phyloP scores from a whole-genome alignment of 2,797 vertebrate genomes.

The Sebastes wilsoni region DNA sequence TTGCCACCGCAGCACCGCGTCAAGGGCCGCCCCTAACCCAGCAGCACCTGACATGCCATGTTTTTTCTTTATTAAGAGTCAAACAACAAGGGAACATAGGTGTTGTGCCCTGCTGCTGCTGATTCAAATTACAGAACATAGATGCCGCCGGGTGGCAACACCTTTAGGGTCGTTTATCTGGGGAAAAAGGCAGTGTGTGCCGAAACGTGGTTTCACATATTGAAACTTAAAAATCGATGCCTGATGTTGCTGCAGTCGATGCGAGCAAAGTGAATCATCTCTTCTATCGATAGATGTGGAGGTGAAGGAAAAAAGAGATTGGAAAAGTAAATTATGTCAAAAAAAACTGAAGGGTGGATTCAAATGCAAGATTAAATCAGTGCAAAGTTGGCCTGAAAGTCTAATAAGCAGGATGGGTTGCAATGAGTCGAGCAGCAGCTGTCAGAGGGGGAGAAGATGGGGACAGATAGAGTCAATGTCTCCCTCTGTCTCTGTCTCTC shows the following conservation, averaged over 20 bases:
- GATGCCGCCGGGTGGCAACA: not conserved
- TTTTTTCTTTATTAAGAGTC: too few relatives aligned
- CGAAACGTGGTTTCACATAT: not conserved
- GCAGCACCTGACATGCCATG: not conserved
- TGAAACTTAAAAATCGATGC: not conserved
- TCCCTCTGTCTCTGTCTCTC: not conserved
- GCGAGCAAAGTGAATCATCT: not conserved
- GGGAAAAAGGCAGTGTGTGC: not conserved
- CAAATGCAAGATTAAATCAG: conserved; percentile 24
- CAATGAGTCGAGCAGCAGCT: conserved; percentile 31
- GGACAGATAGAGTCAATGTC: conserved; percentile 8
- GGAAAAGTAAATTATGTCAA: not conserved
- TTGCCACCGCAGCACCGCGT: too few relatives aligned
- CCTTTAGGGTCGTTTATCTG: not conserved
- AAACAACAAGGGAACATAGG: too few relatives aligned
- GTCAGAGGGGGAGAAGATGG: conserved; percentile 17
- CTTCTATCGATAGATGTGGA: not conserved
- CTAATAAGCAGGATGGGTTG: conserved; percentile 37
- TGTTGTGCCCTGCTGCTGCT: not conserved
- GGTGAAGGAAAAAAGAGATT: not conserved
- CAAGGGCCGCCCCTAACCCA: not conserved
- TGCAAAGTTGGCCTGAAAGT: conserved; percentile 30
- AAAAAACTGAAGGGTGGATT: not conserved
- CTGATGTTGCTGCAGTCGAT: not conserved
- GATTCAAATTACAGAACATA: not conserved